Evolutionary conservation across 2,888 invertebrate genomes (phyloP).

Genomic region (Petrolisthes cinctipes): DNA sequence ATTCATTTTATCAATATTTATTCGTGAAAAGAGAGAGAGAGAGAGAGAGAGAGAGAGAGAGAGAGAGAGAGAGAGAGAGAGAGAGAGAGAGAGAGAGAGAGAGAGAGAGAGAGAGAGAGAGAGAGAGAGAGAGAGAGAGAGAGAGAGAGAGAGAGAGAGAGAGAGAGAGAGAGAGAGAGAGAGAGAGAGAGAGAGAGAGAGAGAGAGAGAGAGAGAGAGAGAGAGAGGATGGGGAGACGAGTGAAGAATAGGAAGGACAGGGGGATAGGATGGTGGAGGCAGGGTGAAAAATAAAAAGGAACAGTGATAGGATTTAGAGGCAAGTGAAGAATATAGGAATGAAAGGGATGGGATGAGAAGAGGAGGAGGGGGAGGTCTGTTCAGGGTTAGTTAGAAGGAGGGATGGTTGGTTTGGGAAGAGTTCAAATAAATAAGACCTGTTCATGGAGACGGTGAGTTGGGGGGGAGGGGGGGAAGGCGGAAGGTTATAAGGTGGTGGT

Average conservation of each 20-base stretch:
- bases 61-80: not conserved
- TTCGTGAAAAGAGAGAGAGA: not conserved
- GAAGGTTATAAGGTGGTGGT: not conserved
- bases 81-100: not conserved
- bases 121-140: not conserved
- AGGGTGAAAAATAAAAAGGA: not conserved
- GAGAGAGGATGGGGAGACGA: not conserved
- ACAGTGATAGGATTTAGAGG: not conserved
- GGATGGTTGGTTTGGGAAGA: not conserved
- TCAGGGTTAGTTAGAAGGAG: not conserved
- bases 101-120: not conserved
- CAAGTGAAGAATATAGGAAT: not conserved
- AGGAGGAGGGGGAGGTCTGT: not conserved
- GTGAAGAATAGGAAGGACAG: not conserved
- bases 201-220: not conserved
- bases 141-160: not conserved
- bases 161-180: not conserved
- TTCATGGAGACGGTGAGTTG: not conserved
- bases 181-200: not conserved
- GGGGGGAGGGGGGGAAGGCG: not conserved
- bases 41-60: constrained; percentile 1
- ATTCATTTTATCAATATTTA: not conserved
- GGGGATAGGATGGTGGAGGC: not conserved
- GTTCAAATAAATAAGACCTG: not conserved
- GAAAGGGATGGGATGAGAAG: not conserved